phyloP scores from a whole-genome alignment of 2,113 vertebrate genomes.

The Sceloporus tristichus region DNA sequence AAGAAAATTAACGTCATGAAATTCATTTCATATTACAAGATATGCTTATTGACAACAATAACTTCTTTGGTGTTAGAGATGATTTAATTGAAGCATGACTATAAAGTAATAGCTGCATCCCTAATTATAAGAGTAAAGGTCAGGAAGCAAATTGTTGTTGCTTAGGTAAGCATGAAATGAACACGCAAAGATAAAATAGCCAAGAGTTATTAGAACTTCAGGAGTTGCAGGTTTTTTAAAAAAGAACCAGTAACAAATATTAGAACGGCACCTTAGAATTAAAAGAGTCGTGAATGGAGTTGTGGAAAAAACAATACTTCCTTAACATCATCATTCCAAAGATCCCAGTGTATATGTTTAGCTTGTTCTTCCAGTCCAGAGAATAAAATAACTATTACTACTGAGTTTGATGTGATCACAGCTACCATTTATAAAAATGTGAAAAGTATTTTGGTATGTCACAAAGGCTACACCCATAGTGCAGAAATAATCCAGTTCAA shows the following conservation, averaged over 20 bases:
- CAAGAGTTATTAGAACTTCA: slow-evolving; percentile 21
- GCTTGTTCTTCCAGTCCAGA: slow-evolving; percentile 47
- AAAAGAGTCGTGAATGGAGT: neutral
- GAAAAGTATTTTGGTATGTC: neutral
- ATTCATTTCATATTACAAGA: slow-evolving; percentile 41
- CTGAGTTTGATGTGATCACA: neutral
- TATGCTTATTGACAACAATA: slow-evolving; percentile 24
- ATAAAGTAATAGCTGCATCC: slow-evolving; percentile 39
- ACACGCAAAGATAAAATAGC: slow-evolving; percentile 43
- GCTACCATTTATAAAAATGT: neutral
- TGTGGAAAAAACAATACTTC: neutral
- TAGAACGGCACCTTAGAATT: neutral
- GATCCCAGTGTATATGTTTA: no score
- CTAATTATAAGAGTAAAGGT: slow-evolving; percentile 62
- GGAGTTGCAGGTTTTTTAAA: slow-evolving; percentile 4
- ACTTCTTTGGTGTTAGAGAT: slow-evolving; percentile 34
- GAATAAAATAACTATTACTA: neutral
- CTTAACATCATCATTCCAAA: neutral
- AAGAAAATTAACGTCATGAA: slow-evolving; percentile 43
- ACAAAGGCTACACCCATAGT: neutral
- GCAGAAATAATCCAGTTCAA: no score
- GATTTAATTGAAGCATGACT: slow-evolving; percentile 29
- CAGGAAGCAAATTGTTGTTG: slow-evolving; percentile 52
- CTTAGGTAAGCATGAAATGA: slow-evolving; percentile 36
- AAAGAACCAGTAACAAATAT: neutral